Percentiles rank a stretch among this genome's conserved stretches.
Evolutionary conservation across 2,113 vertebrate genomes (phyloP).

Genomic region (Cromileptes altivelis): DNA sequence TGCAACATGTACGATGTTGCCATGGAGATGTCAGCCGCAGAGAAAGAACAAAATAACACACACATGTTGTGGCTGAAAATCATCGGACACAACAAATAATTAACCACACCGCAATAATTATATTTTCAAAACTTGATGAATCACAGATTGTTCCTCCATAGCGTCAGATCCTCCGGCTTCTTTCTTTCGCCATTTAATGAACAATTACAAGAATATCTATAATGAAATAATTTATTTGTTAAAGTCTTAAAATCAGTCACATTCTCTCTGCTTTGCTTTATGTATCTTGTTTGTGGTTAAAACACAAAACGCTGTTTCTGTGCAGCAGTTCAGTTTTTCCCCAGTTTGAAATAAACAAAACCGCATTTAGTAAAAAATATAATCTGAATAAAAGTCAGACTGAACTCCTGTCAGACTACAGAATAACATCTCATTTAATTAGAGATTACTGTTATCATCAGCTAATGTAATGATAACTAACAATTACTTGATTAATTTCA

Average conservation of each 20-base stretch:
- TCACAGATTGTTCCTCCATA: neutral
- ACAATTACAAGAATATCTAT: neutral
- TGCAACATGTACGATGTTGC: neutral
- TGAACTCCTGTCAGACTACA: neutral
- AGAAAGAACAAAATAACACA: neutral
- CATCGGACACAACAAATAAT: neutral
- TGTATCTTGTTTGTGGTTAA: neutral
- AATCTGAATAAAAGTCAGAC: neutral
- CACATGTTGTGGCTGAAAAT: neutral
- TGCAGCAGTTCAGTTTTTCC: neutral
- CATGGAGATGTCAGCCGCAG: conserved; percentile 45
- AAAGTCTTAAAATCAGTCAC: neutral
- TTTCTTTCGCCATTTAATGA: neutral
- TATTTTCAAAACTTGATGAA: too few relatives aligned
- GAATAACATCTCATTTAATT: neutral
- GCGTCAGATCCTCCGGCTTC: neutral
- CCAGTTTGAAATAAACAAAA: neutral
- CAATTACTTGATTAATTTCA: too few relatives aligned
- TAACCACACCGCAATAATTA: too few relatives aligned
- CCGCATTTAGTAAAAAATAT: neutral
- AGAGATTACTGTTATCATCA: too few relatives aligned
- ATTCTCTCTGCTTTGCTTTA: neutral
- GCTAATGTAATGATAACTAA: too few relatives aligned
- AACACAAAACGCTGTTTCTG: neutral
- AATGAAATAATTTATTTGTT: neutral